A percentile compares a stretch with the other conserved stretches of the same genome.
Evolutionary conservation across 2,888 invertebrate genomes (phyloP).

Genomic region (Prenolepis imparis): DNA sequence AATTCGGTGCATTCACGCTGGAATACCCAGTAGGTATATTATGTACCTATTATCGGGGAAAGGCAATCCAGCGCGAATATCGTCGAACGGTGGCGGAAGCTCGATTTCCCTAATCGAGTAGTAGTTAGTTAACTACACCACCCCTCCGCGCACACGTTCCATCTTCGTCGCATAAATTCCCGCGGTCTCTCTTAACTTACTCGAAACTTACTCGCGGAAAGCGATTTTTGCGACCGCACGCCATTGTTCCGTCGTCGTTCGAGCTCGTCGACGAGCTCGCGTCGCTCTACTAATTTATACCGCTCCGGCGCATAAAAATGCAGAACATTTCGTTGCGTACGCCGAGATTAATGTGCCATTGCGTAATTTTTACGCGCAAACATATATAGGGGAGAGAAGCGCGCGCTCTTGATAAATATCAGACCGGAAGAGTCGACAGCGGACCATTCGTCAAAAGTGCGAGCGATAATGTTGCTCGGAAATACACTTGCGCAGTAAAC

Average conservation of each 20-base stretch:
- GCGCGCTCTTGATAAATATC: slow-evolving; percentile 29
- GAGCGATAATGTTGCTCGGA: slow-evolving; percentile 42
- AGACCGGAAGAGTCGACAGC: slow-evolving; percentile 26
- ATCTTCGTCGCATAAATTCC: slow-evolving; percentile 53
- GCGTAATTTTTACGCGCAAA: slow-evolving; percentile 10
- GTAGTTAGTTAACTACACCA: slow-evolving; percentile 71
- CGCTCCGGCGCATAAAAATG: background rate
- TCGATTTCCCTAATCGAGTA: slow-evolving; percentile 75
- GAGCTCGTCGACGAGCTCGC: background rate
- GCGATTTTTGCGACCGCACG: slow-evolving; percentile 33
- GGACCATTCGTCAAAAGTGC: slow-evolving; percentile 41
- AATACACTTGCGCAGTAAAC: slow-evolving; percentile 37
- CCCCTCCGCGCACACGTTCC: slow-evolving; percentile 42
- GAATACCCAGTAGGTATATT: slow-evolving; percentile 77
- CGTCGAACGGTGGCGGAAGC: slow-evolving; percentile 66
- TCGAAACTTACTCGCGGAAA: background rate
- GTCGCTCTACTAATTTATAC: slow-evolving; percentile 6
- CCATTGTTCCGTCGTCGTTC: slow-evolving; percentile 22
- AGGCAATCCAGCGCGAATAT: slow-evolving; percentile 75
- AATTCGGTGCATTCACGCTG: slow-evolving; percentile 75
- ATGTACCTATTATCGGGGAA: slow-evolving; percentile 76
- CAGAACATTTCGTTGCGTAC: background rate
- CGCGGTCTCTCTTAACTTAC: slow-evolving; percentile 6
- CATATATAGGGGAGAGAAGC: background rate
- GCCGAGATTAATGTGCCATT: slow-evolving; percentile 27